These are phyloP conservation scores for Aphelenchoides fujianensis DNA, from an alignment of 1,140 invertebrate species.

Conservation along the genomic window DNA sequence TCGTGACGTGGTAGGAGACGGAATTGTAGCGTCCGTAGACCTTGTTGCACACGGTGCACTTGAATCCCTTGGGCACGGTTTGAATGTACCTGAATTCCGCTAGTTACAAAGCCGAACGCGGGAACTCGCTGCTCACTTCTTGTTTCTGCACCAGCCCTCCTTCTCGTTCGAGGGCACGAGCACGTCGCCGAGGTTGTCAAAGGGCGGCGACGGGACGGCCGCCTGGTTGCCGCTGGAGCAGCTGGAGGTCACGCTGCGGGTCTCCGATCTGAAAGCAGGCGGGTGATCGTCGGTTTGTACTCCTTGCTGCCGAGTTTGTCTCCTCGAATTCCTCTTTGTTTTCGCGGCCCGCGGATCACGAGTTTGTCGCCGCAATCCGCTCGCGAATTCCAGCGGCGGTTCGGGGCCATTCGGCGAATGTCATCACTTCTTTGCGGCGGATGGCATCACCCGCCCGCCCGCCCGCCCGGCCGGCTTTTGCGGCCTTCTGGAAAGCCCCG, in stretches of 20 bases:
- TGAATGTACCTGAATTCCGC: constrained; percentile 62
- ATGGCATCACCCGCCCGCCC: too few species aligned
- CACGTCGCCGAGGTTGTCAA: constrained; percentile 35
- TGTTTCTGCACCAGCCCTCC: constrained; percentile 37
- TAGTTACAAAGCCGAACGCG: too few species aligned
- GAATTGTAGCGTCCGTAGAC: constrained; percentile 62
- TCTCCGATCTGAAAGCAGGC: not conserved
- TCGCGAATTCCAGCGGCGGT: too few species aligned
- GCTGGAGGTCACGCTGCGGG: constrained; percentile 20
- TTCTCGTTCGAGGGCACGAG: constrained; percentile 57
- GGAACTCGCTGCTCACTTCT: too few species aligned
- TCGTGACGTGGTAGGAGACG: constrained; percentile 59
- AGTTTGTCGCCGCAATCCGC: too few species aligned
- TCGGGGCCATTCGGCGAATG: too few species aligned
- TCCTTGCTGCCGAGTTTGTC: too few species aligned
- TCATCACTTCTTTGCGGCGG: too few species aligned
- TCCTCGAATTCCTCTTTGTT: too few species aligned
- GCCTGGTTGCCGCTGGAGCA: constrained; percentile 25
- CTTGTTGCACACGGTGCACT: constrained; percentile 60
- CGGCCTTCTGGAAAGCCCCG: too few species aligned
- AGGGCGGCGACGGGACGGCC: constrained; percentile 19
- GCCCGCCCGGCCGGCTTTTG: too few species aligned
- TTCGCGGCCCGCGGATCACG: too few species aligned
- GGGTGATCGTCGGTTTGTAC: not conserved
- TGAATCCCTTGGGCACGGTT: constrained; percentile 51